Percentiles rank a stretch among this genome's conserved stretches.
Conservation (phyloP, 2,888 invertebrate genomes). For the Pseudococcus viburni region DNA sequence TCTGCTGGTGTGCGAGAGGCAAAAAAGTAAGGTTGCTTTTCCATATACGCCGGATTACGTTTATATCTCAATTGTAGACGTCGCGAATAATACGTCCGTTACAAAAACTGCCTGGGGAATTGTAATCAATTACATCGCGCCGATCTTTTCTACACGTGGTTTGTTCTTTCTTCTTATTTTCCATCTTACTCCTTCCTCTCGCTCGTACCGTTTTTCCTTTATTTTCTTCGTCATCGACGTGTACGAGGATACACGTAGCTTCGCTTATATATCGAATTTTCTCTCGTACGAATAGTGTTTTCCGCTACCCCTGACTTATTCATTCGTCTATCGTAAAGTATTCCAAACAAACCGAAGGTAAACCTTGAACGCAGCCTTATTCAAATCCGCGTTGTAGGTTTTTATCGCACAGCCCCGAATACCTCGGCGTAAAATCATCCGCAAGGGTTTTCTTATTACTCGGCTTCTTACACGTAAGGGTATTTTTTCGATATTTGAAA, state of each 20-base stretch:
- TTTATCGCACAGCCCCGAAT: not conserved
- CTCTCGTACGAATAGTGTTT: not conserved
- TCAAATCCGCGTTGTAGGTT: not conserved
- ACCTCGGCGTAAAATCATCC: not conserved
- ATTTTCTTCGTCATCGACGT: not conserved
- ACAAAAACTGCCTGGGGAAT: constrained; percentile 39
- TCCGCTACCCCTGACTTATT: not conserved
- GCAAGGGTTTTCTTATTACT: not conserved
- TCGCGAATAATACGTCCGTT: constrained; percentile 50
- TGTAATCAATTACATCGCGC: constrained; percentile 52
- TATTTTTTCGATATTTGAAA: too few relatives aligned
- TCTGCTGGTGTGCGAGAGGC: not conserved
- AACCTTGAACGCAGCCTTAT: not conserved
- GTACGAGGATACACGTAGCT: not conserved
- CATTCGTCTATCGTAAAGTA: not conserved
- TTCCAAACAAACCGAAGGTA: not conserved
- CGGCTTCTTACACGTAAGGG: too few relatives aligned
- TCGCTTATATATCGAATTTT: constrained; percentile 11
- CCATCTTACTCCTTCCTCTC: not conserved
- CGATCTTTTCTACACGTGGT: constrained; percentile 46
- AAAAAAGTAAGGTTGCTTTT: not conserved
- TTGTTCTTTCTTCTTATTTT: not conserved
- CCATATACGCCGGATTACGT: constrained; percentile 19
- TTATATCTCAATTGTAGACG: constrained; percentile 51
- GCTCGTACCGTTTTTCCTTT: not conserved